Evolutionary conservation across 2,113 vertebrate species (phyloP), one percentile per base, ranked within the genome.

Genomic region (Quiscalus mexicanus): DNA sequence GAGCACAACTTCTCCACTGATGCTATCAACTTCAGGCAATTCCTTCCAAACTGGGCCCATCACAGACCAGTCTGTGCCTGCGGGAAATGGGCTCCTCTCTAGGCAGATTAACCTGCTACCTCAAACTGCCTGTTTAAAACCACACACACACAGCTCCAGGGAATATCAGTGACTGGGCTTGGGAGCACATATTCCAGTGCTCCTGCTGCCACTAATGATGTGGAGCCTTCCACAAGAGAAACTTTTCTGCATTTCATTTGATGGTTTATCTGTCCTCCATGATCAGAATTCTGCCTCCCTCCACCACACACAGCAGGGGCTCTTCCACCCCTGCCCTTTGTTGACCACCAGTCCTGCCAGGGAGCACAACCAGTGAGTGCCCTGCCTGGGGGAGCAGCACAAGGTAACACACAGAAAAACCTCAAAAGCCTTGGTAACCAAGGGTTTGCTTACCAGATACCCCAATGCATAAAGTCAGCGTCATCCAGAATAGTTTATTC

Each of bases 351-450:
- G 39, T 21, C 18, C 39, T 30, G 39, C 35, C 62, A 82, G 47
- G 7, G 3, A 53, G 41, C 5, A 3, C 0, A 2, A 22, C 16
- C 71, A 45, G 39, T 3, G 2, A 45, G 39, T 3, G 2, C 3
- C 2, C 37, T 65, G 55, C 22, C 33, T 16, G 10, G 3, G 25
- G 33, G 2, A 80, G 49, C 41, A 82, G 31, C 33, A 39, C 25
- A 37, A 67, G 39, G 3, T 2, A 45, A 68, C 8, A 22, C 8
- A 0, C 4, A 86, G 19, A 33, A 68, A 79, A 87, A 75, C 25
- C 31, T 42, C 53, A 47, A 67, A 59, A 84, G 13, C 25, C n/a
- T 25, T 37, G n/a, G 5, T 10, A 45, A 67, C 0, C 0, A 62
- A 65, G 14, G 11, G 20, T 52, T 67, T 63, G 23, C 62, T 62